phyloP scores from a whole-genome alignment of 2,113 vertebrate species.

The Dicentrarchus labrax region DNA sequence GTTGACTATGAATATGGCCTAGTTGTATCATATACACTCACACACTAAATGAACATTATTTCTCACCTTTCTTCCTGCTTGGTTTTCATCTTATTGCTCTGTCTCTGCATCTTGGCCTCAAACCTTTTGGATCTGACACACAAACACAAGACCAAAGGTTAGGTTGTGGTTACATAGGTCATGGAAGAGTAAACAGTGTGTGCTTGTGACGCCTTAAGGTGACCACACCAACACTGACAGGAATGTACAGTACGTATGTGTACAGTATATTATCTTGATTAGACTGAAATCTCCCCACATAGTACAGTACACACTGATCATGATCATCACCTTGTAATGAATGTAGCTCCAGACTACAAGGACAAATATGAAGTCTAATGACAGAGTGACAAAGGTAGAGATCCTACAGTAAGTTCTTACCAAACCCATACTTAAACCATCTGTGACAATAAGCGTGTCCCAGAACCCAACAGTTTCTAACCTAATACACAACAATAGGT shows the following conservation, averaged over 20 bases:
- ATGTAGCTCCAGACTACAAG: too few species aligned
- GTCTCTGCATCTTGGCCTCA: constrained; percentile 84
- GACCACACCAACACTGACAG: background rate
- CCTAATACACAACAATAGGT: background rate
- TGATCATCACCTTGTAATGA: background rate
- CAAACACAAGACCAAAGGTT: constrained; percentile 28
- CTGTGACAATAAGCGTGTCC: background rate
- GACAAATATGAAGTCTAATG: background rate
- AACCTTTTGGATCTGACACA: constrained; percentile 74
- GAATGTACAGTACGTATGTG: background rate
- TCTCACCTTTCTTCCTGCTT: constrained; percentile 93
- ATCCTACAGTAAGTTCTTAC: background rate
- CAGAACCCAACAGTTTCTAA: background rate
- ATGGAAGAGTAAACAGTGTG: background rate
- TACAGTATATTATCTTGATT: too few species aligned
- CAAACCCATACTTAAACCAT: background rate
- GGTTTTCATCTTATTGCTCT: constrained; percentile 83
- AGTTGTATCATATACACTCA: background rate
- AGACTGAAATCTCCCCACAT: too few species aligned
- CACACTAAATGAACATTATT: background rate
- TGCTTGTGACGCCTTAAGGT: background rate
- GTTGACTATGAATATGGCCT: background rate
- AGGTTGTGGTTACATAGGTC: background rate
- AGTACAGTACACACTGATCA: background rate
- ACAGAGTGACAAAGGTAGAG: background rate